These are phyloP conservation scores for Parnassius smintheus DNA, from an alignment of 2,888 invertebrate species.

Conservation along the genomic window DNA sequence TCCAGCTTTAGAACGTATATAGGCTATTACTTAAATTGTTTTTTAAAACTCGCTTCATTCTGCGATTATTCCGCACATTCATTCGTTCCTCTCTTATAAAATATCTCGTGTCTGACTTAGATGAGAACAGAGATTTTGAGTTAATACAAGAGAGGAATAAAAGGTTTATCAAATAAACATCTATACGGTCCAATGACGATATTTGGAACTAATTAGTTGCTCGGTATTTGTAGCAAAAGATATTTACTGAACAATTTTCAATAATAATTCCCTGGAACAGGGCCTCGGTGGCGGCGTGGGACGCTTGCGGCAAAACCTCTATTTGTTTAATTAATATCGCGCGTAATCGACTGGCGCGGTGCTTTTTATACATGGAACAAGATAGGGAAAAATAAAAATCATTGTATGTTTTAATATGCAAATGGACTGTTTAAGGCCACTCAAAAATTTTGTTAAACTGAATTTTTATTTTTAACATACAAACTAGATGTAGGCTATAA, in stretches of 20 bases:
- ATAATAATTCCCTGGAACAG: slow-evolving; percentile 30
- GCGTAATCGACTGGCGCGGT: slow-evolving; percentile 35
- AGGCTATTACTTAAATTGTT: too few species aligned
- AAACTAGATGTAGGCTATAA: too few species aligned
- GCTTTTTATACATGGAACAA: slow-evolving; percentile 10
- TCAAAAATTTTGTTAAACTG: too few species aligned
- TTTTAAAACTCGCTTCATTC: too few species aligned
- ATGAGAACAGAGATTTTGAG: slow-evolving; percentile 13
- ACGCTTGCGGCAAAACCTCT: slow-evolving; percentile 31
- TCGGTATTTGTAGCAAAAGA: slow-evolving; percentile 28
- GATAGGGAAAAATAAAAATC: background rate
- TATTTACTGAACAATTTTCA: slow-evolving; percentile 35
- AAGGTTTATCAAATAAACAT: slow-evolving; percentile 21
- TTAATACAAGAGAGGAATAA: slow-evolving; percentile 13
- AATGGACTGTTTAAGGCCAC: background rate
- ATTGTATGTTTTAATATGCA: background rate
- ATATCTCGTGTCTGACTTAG: slow-evolving; percentile 12
- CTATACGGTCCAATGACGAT: slow-evolving; percentile 6
- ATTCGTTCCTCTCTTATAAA: slow-evolving; percentile 14
- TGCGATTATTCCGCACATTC: background rate
- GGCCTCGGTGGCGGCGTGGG: slow-evolving; percentile 29
- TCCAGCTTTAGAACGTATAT: too few species aligned
- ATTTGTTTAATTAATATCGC: slow-evolving; percentile 45
- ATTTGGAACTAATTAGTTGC: slow-evolving; percentile 27
- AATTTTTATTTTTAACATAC: too few species aligned